Conservation (phyloP, 2,797 vertebrate species). For the Rousettus madagascariensis region DNA sequence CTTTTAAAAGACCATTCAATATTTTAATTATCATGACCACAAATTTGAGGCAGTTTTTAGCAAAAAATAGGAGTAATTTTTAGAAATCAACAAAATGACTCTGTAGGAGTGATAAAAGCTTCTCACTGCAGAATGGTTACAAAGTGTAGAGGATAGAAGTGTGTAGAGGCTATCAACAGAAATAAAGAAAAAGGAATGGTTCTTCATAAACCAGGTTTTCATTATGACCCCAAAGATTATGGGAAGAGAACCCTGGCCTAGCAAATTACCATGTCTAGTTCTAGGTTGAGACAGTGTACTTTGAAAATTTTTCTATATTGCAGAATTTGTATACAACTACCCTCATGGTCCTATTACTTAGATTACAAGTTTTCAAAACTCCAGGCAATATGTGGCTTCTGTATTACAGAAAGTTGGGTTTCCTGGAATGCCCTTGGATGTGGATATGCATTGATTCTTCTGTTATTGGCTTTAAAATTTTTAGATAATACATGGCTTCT, state of each 20-base stretch:
- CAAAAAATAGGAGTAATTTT: background rate
- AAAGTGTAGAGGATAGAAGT: background rate
- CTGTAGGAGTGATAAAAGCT: background rate
- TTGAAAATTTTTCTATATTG: background rate
- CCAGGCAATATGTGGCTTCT: background rate
- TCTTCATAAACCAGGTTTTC: background rate
- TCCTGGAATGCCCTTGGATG: background rate
- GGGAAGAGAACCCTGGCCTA: background rate
- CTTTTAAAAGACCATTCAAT: background rate
- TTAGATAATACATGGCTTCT: background rate
- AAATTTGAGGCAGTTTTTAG: background rate
- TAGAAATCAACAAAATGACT: background rate
- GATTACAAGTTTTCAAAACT: background rate
- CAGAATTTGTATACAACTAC: background rate
- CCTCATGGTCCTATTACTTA: background rate
- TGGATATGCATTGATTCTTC: background rate
- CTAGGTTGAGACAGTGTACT: background rate
- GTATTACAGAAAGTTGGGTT: background rate
- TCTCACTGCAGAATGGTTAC: background rate
- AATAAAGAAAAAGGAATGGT: background rate
- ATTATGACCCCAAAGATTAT: background rate
- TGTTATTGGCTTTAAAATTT: conserved; percentile 10
- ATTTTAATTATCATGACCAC: background rate
- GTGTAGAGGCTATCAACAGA: background rate
- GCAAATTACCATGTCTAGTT: background rate